Conservation (phyloP, 2,113 vertebrate genomes). For the Campylomormyrus numenius region DNA sequence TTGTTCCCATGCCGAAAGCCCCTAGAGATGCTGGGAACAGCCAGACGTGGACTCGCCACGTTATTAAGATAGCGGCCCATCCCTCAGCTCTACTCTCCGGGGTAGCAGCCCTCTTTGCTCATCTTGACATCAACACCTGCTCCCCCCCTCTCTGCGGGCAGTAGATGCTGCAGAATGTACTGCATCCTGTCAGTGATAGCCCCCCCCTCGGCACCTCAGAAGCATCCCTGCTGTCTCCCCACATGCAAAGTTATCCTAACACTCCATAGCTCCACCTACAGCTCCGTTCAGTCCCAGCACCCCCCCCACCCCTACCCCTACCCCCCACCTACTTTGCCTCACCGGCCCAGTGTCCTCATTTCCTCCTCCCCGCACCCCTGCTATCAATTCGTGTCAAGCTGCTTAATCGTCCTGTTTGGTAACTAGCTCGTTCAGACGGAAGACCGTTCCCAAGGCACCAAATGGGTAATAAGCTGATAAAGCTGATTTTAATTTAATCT, state of each 20-base stretch:
- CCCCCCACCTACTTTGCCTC: background rate
- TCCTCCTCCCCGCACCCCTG: background rate
- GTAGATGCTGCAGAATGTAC: background rate
- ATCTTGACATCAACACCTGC: background rate
- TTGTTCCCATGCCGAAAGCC: background rate
- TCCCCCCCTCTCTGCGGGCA: background rate
- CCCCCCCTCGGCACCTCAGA: background rate
- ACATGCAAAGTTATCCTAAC: background rate
- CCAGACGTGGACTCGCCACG: background rate
- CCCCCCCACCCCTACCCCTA: background rate
- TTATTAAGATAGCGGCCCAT: background rate
- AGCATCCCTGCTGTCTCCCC: background rate
- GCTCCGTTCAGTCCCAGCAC: background rate
- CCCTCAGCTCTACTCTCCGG: background rate
- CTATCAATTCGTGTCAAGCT: background rate
- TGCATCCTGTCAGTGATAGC: background rate
- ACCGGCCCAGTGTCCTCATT: background rate
- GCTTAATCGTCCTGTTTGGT: background rate
- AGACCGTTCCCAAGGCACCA: background rate
- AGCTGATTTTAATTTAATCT: slow-evolving; percentile 8
- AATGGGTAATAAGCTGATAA: background rate
- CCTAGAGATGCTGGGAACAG: background rate
- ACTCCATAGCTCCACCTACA: background rate
- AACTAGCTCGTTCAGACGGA: background rate
- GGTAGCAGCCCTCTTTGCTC: background rate